A percentile compares a stretch with the other conserved stretches of the same genome.
Evolutionary conservation across 2,113 vertebrate species (phyloP).

Genomic region (Salminus brasiliensis): DNA sequence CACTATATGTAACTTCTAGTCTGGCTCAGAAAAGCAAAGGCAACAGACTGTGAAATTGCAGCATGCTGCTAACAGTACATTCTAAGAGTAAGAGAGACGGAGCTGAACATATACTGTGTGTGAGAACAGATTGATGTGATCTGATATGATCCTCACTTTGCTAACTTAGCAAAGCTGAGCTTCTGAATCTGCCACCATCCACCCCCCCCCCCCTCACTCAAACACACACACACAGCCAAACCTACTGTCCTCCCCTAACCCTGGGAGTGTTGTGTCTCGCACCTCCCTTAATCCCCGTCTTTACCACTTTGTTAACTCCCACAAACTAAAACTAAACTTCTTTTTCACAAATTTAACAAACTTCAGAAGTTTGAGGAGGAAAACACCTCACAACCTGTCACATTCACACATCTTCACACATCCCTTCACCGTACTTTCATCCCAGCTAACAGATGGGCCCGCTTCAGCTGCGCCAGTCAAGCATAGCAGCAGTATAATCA

Average conservation of each 20-base stretch:
- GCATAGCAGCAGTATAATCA: background rate
- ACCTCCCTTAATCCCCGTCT: constrained; percentile 18
- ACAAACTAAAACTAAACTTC: background rate
- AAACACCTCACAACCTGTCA: background rate
- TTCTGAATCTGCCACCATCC: background rate
- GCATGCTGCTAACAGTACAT: too few species aligned
- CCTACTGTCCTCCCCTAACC: constrained; percentile 3
- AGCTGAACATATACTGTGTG: too few species aligned
- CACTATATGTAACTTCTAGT: too few species aligned
- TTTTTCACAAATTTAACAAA: too few species aligned
- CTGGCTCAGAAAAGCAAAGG: too few species aligned
- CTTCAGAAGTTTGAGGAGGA: background rate
- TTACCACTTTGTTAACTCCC: constrained; percentile 6
- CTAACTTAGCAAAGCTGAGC: background rate
- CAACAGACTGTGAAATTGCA: too few species aligned
- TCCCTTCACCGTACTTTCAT: background rate
- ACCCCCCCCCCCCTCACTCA: too few species aligned
- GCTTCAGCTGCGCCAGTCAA: background rate
- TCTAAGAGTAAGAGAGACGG: too few species aligned
- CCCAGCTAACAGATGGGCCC: constrained; percentile 24
- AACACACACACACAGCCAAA: too few species aligned
- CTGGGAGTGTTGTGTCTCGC: background rate
- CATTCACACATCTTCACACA: background rate
- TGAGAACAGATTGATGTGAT: constrained; percentile 9
- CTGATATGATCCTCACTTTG: constrained; percentile 37